phyloP scores from a whole-genome alignment of 2,797 vertebrate genomes.

The Gallirallus australis region DNA sequence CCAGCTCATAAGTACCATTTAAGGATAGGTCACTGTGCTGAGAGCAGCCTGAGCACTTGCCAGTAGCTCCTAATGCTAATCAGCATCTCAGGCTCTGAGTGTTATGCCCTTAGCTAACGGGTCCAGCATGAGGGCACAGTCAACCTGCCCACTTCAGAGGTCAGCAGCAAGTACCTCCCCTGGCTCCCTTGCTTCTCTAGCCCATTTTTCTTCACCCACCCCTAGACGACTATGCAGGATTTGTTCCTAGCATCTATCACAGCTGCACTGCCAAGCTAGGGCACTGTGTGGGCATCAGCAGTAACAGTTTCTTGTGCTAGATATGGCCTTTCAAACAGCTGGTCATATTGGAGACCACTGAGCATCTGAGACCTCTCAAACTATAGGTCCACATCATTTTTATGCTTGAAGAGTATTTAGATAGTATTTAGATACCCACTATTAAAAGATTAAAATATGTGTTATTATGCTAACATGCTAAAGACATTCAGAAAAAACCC shows the following conservation, averaged over 20 bases:
- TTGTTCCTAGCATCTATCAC: neutral
- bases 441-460: neutral
- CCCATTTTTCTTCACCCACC: neutral
- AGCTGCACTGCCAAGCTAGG: neutral
- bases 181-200: neutral
- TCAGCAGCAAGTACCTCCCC: neutral
- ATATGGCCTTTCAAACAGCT: neutral
- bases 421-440: neutral
- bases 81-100: neutral
- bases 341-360: rapidly evolving
- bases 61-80: neutral
- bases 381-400: neutral
- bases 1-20: neutral
- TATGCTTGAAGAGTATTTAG: neutral
- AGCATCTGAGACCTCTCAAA: neutral
- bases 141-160: neutral
- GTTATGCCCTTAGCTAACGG: neutral
- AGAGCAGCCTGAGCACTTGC: neutral
- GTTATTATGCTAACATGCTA: neutral
- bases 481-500: neutral
- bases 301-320: neutral
- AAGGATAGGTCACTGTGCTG: neutral
- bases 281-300: neutral
- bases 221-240: rapidly evolving
- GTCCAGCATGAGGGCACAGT: rapidly evolving